Conservation (phyloP, 1,140 invertebrate genomes). For the Polyergus mexicanus region DNA sequence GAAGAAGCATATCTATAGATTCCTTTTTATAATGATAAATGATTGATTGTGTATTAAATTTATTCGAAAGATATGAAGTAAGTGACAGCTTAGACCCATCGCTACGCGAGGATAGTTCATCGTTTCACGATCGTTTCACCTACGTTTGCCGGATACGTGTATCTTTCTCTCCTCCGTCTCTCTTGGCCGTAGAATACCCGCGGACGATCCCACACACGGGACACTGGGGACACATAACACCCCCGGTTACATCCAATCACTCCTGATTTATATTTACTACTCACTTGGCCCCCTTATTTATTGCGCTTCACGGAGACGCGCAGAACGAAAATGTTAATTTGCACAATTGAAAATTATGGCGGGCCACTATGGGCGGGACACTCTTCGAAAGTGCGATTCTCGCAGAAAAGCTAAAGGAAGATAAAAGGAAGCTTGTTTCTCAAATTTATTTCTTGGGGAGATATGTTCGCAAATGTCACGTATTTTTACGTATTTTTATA, state of each 20-base stretch:
- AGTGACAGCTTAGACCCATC: slow-evolving; percentile 44
- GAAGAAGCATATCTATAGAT: too few relatives aligned
- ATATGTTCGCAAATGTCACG: background rate
- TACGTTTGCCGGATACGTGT: slow-evolving; percentile 26
- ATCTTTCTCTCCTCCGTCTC: slow-evolving; percentile 37
- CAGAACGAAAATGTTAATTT: slow-evolving; percentile 86
- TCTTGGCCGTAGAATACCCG: slow-evolving; percentile 70
- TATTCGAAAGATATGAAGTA: slow-evolving; percentile 12
- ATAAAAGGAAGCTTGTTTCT: slow-evolving; percentile 39
- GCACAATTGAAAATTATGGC: slow-evolving; percentile 86
- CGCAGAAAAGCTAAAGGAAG: slow-evolving; percentile 19
- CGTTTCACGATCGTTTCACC: slow-evolving; percentile 65
- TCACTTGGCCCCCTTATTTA: slow-evolving; percentile 86
- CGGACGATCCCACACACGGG: slow-evolving; percentile 84
- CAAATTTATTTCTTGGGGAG: background rate
- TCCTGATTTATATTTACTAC: slow-evolving; percentile 87
- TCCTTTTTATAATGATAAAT: background rate
- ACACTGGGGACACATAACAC: slow-evolving; percentile 87
- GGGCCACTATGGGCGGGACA: slow-evolving; percentile 51
- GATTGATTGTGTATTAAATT: background rate
- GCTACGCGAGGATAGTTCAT: slow-evolving; percentile 61
- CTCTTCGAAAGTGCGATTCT: slow-evolving; percentile 44
- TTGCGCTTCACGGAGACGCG: slow-evolving; percentile 83
- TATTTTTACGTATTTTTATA: background rate
- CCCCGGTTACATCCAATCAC: slow-evolving; percentile 87